phyloP scores from a whole-genome alignment of 2,113 vertebrate genomes.

The Vanacampus margaritifer region DNA sequence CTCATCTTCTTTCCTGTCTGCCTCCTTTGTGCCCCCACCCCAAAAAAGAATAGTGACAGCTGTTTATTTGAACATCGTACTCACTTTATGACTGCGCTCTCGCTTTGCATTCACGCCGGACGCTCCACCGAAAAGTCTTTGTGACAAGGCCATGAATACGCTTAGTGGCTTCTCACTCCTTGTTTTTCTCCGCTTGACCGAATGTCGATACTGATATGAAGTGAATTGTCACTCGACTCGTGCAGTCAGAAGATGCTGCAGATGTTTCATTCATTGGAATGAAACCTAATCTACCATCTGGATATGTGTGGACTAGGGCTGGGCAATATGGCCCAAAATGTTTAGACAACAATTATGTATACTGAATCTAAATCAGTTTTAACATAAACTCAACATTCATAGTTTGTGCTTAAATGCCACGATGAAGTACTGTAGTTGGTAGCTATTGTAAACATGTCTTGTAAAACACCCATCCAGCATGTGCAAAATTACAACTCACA shows the following conservation, averaged over 20 bases:
- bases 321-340: too few relatives aligned
- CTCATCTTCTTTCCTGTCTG: conserved; percentile 1
- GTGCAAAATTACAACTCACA: too few relatives aligned
- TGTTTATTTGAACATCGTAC: conserved; percentile 67
- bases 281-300: background rate
- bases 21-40: conserved; percentile 12
- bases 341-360: too few relatives aligned
- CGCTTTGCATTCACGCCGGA: conserved; percentile 57
- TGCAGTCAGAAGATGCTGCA: background rate
- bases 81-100: conserved; percentile 57
- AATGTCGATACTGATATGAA: conserved; percentile 60
- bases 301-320: background rate
- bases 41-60: conserved; percentile 46
- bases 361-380: too few relatives aligned
- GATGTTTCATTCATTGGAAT: conserved; percentile 24
- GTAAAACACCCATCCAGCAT: too few relatives aligned
- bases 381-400: too few relatives aligned
- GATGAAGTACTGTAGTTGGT: too few relatives aligned
- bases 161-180: conserved; percentile 56
- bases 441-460: too few relatives aligned
- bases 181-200: conserved; percentile 54
- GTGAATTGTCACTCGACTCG: conserved; percentile 34
- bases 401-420: too few relatives aligned
- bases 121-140: conserved; percentile 60
- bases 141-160: conserved; percentile 67